phyloP scores from a whole-genome alignment of 2,888 invertebrate species.

The Patella pellucida region DNA sequence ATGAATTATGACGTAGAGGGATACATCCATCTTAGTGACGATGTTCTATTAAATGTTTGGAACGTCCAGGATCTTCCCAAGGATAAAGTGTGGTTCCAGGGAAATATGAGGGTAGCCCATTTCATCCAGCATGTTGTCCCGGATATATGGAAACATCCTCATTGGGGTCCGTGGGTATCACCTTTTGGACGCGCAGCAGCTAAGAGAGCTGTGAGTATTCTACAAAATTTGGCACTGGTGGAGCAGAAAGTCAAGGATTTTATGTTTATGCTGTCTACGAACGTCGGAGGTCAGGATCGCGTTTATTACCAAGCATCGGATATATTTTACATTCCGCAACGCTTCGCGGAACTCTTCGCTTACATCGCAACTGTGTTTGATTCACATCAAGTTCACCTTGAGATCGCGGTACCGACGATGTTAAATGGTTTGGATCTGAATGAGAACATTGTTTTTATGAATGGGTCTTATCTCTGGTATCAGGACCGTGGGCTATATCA shows the following conservation, averaged over 20 bases:
- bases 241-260: constrained; percentile 8
- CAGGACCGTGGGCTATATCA: constrained; percentile 5
- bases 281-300: constrained; percentile 8
- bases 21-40: constrained; percentile 23
- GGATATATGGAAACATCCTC: neutral
- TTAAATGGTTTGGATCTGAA: constrained; percentile 19
- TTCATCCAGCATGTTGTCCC: constrained; percentile 9
- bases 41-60: constrained; percentile 24
- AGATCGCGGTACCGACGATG: constrained; percentile 23
- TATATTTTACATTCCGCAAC: constrained; percentile 19
- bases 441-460: constrained; percentile 14
- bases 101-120: constrained; percentile 12
- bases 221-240: neutral
- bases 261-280: constrained; percentile 9
- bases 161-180: constrained; percentile 14
- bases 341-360: neutral
- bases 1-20: constrained; percentile 20
- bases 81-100: constrained; percentile 24
- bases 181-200: neutral
- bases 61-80: constrained; percentile 18
- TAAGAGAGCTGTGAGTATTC: neutral
- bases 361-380: neutral
- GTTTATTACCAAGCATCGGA: constrained; percentile 25
- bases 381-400: constrained; percentile 12
- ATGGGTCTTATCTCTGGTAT: constrained; percentile 22